Evolutionary conservation across 2,797 vertebrate genomes (phyloP).

Genomic region (Ptychadena robeensis): DNA sequence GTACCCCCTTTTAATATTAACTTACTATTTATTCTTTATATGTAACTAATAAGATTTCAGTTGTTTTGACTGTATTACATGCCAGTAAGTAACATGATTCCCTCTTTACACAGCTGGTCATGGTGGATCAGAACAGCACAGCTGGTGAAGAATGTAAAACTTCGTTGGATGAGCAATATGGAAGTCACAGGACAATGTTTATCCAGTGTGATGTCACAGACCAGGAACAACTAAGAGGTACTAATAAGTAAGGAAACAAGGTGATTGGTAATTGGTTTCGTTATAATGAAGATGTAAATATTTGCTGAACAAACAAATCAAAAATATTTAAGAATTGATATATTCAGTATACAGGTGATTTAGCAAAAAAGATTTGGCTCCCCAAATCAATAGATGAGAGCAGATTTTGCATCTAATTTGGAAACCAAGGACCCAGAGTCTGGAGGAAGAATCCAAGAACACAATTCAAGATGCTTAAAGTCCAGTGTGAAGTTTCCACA

Average conservation of each 20-base stretch:
- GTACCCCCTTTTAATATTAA: no score
- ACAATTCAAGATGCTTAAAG: no score
- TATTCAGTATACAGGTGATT: no score
- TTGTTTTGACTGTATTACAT: no score
- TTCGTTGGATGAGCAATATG: constrained; percentile 83
- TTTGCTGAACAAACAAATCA: not conserved
- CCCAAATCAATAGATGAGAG: no score
- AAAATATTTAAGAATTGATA: not conserved
- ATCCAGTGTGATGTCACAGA: constrained; percentile 90
- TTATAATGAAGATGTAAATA: not conserved
- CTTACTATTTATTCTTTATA: no score
- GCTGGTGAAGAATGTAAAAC: constrained; percentile 81
- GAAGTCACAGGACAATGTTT: constrained; percentile 81
- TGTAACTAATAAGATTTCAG: no score
- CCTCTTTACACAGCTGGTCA: constrained; percentile 76
- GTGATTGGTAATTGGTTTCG: not conserved
- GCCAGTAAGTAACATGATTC: not conserved
- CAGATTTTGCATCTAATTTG: no score
- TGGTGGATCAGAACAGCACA: constrained; percentile 85
- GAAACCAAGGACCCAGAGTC: no score
- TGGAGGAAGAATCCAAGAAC: no score
- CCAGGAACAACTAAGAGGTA: constrained; percentile 84
- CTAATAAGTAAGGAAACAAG: not conserved
- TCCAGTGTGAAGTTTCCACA: no score
- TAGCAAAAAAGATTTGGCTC: no score